Evolutionary conservation across 2,113 vertebrate genomes (phyloP).

Genomic region (Gambusia holbrooki): DNA sequence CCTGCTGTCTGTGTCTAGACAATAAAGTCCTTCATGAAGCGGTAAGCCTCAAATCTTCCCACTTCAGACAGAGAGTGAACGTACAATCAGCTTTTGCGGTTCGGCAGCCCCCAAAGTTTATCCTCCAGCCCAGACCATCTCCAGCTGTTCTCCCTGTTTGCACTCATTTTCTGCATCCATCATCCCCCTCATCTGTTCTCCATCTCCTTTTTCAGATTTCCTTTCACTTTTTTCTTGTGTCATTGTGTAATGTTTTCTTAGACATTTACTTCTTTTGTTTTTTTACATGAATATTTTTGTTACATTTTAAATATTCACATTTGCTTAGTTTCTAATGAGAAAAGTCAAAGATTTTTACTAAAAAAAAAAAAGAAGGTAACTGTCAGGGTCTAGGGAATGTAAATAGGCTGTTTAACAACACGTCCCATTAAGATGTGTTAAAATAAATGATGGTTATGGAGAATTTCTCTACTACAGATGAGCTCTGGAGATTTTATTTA

Average conservation of each 20-base stretch:
- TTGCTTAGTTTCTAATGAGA: not conserved
- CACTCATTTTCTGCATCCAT: slow-evolving; percentile 5
- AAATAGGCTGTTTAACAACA: too few relatives aligned
- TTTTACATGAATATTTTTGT: not conserved
- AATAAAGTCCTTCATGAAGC: slow-evolving; percentile 70
- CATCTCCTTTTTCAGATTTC: not conserved
- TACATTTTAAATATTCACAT: not conserved
- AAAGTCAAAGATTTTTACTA: not conserved
- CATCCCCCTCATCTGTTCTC: not conserved
- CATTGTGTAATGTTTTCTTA: not conserved
- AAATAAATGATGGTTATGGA: too few relatives aligned
- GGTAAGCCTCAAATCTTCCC: slow-evolving; percentile 50
- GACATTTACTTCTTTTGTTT: not conserved
- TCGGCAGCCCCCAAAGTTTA: slow-evolving; percentile 20
- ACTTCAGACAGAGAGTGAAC: slow-evolving; percentile 54
- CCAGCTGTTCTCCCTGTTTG: slow-evolving; percentile 39
- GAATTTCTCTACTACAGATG: too few relatives aligned
- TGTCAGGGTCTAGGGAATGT: too few relatives aligned
- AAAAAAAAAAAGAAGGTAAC: too few relatives aligned
- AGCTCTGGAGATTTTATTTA: too few relatives aligned
- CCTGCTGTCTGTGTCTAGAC: slow-evolving; percentile 61
- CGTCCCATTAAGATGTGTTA: too few relatives aligned
- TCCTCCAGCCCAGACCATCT: slow-evolving; percentile 27
- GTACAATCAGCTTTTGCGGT: slow-evolving; percentile 58
- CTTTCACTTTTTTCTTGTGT: not conserved